Percentiles rank a stretch among this genome's conserved stretches.
Evolutionary conservation across 2,888 invertebrate genomes (phyloP).

Genomic region (Eupeodes luniger): DNA sequence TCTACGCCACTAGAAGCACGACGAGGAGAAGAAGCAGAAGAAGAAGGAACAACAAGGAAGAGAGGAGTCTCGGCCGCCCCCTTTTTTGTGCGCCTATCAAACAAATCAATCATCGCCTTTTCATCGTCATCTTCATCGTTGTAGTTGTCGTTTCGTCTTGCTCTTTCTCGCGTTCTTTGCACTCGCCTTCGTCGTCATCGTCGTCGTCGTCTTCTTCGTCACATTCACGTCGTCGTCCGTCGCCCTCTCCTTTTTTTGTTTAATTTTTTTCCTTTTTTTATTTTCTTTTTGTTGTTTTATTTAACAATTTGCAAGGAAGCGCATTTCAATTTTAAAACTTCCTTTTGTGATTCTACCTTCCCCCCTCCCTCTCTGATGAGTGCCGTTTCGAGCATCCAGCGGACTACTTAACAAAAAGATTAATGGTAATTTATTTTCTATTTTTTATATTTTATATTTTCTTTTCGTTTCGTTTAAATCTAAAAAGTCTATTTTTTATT

Average conservation of each 20-base stretch:
- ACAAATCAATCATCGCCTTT: conserved; percentile 76
- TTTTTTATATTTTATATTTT: conserved; percentile 6
- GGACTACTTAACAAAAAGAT: conserved; percentile 73
- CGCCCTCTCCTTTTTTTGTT: conserved; percentile 43
- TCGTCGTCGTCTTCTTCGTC: conserved; percentile 20
- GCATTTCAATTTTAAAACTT: conserved; percentile 74
- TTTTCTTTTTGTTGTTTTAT: neutral
- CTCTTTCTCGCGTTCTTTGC: conserved; percentile 63
- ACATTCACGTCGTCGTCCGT: conserved; percentile 44
- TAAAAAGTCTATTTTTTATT: neutral
- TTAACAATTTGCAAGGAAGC: conserved; percentile 72
- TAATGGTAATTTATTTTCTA: conserved; percentile 67
- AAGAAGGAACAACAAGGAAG: conserved; percentile 38
- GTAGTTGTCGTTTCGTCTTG: conserved; percentile 65
- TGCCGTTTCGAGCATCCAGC: conserved; percentile 71
- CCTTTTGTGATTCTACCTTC: conserved; percentile 64
- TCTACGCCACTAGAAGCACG: too few relatives aligned
- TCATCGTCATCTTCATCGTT: conserved; percentile 67
- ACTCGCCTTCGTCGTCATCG: conserved; percentile 30
- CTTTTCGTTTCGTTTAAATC: conserved; percentile 1
- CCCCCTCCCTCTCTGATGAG: conserved; percentile 42
- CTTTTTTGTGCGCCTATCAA: conserved; percentile 75
- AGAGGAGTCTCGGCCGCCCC: conserved; percentile 73
- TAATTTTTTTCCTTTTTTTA: conserved; percentile 30
- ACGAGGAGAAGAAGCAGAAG: too few relatives aligned